phyloP scores from a whole-genome alignment of 2,113 vertebrate species.

The Anhinga anhinga region DNA sequence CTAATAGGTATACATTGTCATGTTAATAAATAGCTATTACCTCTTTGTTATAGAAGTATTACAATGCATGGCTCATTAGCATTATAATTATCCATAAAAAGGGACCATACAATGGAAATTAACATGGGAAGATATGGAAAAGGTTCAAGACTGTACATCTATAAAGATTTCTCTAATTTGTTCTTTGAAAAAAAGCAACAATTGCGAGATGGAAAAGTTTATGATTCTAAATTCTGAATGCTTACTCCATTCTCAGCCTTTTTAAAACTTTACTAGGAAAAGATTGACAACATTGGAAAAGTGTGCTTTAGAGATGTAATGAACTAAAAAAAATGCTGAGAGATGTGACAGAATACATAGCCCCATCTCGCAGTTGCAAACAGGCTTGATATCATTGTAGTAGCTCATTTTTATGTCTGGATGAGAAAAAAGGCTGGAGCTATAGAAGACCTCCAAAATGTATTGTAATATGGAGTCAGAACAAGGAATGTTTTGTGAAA shows the following conservation, averaged over 20 bases:
- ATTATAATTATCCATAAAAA: conserved; percentile 7
- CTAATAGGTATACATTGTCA: neutral
- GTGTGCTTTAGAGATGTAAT: neutral
- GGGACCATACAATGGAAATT: neutral
- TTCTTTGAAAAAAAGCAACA: neutral
- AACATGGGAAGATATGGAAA: neutral
- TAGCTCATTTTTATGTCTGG: neutral
- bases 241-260: neutral
- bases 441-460: neutral
- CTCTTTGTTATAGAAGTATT: neutral
- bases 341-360: neutral
- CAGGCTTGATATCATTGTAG: neutral
- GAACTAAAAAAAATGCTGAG: neutral
- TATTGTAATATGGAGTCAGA: neutral
- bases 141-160: neutral
- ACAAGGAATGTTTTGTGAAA: neutral
- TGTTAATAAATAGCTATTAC: conserved; percentile 3
- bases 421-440: neutral
- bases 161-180: neutral
- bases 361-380: neutral
- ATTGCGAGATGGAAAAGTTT: neutral
- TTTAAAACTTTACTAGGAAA: neutral
- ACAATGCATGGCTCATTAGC: neutral
- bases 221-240: neutral
- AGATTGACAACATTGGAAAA: neutral